Percentiles rank a stretch among this genome's conserved stretches.
Evolutionary conservation across 2,797 vertebrate genomes (phyloP).

Genomic region (Taenioides sp.): DNA sequence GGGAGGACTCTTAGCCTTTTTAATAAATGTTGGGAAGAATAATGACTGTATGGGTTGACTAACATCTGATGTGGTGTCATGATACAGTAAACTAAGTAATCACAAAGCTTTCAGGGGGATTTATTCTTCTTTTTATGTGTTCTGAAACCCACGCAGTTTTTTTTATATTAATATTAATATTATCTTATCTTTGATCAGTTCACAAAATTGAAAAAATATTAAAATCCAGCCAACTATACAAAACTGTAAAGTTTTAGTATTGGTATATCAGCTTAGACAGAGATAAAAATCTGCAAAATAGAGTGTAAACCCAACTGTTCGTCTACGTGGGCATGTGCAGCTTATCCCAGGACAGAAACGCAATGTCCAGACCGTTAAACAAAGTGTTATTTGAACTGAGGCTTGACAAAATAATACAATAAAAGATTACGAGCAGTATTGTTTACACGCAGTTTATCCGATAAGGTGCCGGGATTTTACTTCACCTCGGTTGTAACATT

Average conservation of each 20-base stretch:
- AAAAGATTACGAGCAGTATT: not conserved
- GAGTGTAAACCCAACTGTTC: not conserved
- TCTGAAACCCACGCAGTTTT: constrained; percentile 12
- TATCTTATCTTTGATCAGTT: not conserved
- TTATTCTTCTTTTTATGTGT: constrained; percentile 11
- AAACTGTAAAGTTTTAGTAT: not conserved
- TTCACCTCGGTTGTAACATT: not conserved
- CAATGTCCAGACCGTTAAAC: too few relatives aligned
- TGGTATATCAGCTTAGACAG: not conserved
- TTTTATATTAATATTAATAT: not conserved
- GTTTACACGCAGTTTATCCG: not conserved
- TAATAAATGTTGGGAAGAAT: constrained; percentile 68
- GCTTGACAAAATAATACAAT: not conserved
- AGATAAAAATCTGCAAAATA: not conserved
- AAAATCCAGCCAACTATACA: not conserved
- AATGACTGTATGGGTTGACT: constrained; percentile 57
- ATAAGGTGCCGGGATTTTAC: not conserved
- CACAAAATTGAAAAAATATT: not conserved
- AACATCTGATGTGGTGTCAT: constrained; percentile 57
- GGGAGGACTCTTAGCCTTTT: constrained; percentile 55
- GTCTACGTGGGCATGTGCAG: not conserved
- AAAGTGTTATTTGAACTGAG: not conserved
- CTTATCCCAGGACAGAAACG: constrained; percentile 2
- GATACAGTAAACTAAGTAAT: constrained; percentile 54
- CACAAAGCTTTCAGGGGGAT: constrained; percentile 39